Base-by-base conservation (phyloP, 2,888 invertebrate species). In the Apodemia zela region DNA sequence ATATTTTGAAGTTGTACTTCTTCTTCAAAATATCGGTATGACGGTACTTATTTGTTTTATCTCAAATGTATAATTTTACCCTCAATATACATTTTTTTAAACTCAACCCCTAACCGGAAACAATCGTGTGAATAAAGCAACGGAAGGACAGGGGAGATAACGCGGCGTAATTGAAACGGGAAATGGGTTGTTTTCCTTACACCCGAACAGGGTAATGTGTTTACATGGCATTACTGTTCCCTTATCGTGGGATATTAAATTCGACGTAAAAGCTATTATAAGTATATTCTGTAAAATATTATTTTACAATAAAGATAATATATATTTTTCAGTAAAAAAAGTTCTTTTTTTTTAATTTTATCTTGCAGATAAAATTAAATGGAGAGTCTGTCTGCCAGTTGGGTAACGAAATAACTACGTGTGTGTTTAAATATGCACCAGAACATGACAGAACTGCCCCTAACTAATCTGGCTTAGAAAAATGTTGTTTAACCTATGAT, bases 381-480 rank as follows among this genome's bases (percentile, higher is more conserved):
- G 75, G 79, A 10, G 73, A 76, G 3, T 72, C 78, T 7, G 71
- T 78, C 0, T 90, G 90, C 66, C 77, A 87, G 58, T 75, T 89
- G 0, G 90, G 87, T 1, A 90, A 89, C 60, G 89, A 89, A 75
- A 77, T 90, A 42, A 80, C 80, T 0, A 77, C 78, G 3, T 90
- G 90, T 68, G 80, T 90, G 61, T 90, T 84, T 72, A 89, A 89
- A 75, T 89, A 90, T 68, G 90, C 90, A 7, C 90, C 90, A 0
- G 90, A 90, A 68, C 67, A 90, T 59, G 89, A 90, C 45, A 90
- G 81, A 65, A 70, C 69, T 4, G 21, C 54, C 0, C 54, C 54
- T 13, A 54, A 25, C 15, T 54, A 15, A 25, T 67, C 4, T 54
- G 45, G 45, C 15, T n/a, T 45, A 45, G 4, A n/a, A 45, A 45